phyloP scores from a whole-genome alignment of 2,797 vertebrate species.

The Acestrorhynchus altus region DNA sequence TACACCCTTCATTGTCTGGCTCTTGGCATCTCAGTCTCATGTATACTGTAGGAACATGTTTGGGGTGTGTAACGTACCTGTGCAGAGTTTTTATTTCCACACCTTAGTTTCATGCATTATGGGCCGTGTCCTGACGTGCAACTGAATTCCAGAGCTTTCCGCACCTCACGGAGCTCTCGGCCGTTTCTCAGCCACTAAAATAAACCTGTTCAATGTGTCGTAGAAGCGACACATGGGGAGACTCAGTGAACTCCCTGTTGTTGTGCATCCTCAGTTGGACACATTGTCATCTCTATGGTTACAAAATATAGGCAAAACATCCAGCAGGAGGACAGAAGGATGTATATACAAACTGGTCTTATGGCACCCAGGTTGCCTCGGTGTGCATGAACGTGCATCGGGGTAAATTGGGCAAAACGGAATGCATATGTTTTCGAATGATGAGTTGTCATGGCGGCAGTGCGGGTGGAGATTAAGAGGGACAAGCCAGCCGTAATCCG shows the following conservation, averaged over 20 bases:
- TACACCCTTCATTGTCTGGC: not conserved
- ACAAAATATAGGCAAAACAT: slow-evolving; percentile 55
- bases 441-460: not conserved
- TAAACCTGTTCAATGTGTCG: slow-evolving; percentile 52
- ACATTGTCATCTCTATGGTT: slow-evolving; percentile 47
- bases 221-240: slow-evolving; percentile 27
- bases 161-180: not conserved
- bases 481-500: slow-evolving; percentile 4
- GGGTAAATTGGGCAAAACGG: not conserved
- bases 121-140: slow-evolving; percentile 12
- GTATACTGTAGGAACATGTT: not conserved
- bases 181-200: slow-evolving; percentile 32
- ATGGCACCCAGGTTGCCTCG: slow-evolving; percentile 27
- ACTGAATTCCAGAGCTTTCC: not conserved
- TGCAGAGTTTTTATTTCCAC: too few relatives aligned
- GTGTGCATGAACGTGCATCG: not conserved
- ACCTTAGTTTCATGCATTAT: not conserved
- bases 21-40: not conserved
- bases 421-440: slow-evolving; percentile 22
- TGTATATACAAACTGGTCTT: not conserved
- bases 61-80: not conserved
- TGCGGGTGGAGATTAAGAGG: not conserved
- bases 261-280: slow-evolving; percentile 25
- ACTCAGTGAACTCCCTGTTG: slow-evolving; percentile 35
- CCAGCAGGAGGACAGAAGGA: not conserved